Percentiles rank a stretch among this genome's conserved stretches.
Conservation (phyloP, 2,888 invertebrate genomes). For the Lepidochrysops patricia region DNA sequence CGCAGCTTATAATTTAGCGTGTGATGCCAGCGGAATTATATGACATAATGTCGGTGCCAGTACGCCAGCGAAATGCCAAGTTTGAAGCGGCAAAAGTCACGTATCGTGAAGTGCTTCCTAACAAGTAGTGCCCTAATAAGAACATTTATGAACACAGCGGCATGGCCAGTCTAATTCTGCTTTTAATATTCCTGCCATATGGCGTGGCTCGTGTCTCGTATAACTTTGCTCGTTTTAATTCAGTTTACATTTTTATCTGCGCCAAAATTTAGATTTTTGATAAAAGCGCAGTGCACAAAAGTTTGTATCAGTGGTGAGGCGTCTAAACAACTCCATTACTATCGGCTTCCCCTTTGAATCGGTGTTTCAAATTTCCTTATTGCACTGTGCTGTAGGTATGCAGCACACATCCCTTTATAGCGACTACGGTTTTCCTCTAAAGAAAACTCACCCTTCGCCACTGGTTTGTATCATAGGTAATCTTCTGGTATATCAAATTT, state of each 20-base stretch:
- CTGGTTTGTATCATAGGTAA: too few species aligned
- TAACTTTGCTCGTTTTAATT: constrained; percentile 48
- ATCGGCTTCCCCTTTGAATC: too few species aligned
- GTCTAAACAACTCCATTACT: too few species aligned
- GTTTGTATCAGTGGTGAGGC: too few species aligned
- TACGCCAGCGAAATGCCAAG: constrained; percentile 23
- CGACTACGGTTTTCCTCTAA: too few species aligned
- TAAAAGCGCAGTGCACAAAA: neutral
- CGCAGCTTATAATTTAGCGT: constrained; percentile 25
- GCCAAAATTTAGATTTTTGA: neutral
- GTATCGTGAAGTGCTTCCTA: constrained; percentile 37
- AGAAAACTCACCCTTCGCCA: too few species aligned
- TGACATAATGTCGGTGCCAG: constrained; percentile 22
- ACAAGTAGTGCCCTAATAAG: constrained; percentile 46
- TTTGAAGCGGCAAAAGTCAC: constrained; percentile 31
- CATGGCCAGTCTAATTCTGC: constrained; percentile 54
- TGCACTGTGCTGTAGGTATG: too few species aligned
- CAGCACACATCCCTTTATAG: too few species aligned
- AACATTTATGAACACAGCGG: constrained; percentile 52
- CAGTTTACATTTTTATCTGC: neutral
- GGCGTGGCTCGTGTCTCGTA: constrained; percentile 37
- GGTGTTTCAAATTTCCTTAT: too few species aligned
- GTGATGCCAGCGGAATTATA: constrained; percentile 25
- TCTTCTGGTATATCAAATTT: too few species aligned
- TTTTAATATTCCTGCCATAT: constrained; percentile 64